Base-by-base conservation (phyloP, 2,113 vertebrate genomes). In the Cheirogaleus medius region DNA sequence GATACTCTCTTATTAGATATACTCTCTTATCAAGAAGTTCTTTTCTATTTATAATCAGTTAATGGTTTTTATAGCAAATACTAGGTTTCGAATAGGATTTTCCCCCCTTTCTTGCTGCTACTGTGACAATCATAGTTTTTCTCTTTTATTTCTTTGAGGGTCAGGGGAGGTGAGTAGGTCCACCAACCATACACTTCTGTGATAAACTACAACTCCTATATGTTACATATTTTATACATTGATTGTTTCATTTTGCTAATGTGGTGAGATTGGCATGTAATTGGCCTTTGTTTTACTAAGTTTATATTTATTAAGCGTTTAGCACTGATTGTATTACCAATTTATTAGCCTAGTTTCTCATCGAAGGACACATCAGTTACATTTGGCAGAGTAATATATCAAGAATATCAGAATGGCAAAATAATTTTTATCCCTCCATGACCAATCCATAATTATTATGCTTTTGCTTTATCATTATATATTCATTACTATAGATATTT, bases 381-480 rank as follows among this genome's bases (percentile, higher is more conserved):
- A 77, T 49, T 20, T 83, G 39, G 20, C 8, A 76, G 25, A 74
- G 49, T 37, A 82, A 44, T 63, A 66, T 71, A n/a, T 78, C 29
- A 90, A 77, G 29, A 91, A 66, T 47, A 87, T 76, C 11, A 85
- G 71, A 96, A 71, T 15, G 74, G 2, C 13, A 39, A 90, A 92
- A 64, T 89, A 87, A 82, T 71, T 89, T 69, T 85, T 90, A 63
- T 64, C 1, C 18, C 2, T 73, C 25, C 12, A 37, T 86, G 32
- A 71, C 37, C 8, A 82, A 25, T n/a, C 11, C 7, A 63, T 56
- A 52, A 44, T 81, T 73, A 44, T 69, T 5, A 82, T 86, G 15
- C 11, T 64, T 87, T 95, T 87, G 54, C 12, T 95, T 92, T 77
- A 71, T 77, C 37, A 47, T 95, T 56, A 39, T 58, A 90, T 49